These are phyloP conservation scores for Tinamus major DNA, from an alignment of 2,797 vertebrate species.

Conservation along the genomic window DNA sequence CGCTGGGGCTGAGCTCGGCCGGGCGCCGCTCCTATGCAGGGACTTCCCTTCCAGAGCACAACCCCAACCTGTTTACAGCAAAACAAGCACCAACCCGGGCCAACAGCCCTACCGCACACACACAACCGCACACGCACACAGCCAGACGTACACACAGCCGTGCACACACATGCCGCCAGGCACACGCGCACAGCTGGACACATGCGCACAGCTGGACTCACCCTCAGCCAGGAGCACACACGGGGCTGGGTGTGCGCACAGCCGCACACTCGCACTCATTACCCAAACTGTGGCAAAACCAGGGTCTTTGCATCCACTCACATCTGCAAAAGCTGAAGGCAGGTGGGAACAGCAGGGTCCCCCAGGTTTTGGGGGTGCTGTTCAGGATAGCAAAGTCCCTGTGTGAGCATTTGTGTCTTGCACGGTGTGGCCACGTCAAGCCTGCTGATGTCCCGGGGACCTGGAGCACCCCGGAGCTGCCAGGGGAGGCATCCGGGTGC, in stretches of 20 bases:
- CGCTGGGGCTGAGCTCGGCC: rapidly evolving
- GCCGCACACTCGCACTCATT: background rate
- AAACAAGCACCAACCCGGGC: background rate
- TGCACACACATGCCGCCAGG: background rate
- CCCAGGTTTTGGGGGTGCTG: background rate
- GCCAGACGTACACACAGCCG: background rate
- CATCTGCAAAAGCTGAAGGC: background rate
- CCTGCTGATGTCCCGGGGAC: background rate
- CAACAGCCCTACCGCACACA: background rate
- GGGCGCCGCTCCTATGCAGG: rapidly evolving
- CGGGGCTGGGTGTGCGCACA: background rate
- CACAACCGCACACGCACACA: background rate
- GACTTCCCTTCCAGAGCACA: background rate
- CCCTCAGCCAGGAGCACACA: background rate
- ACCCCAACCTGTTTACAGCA: background rate
- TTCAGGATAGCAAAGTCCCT: too few relatives aligned
- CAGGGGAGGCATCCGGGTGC: background rate
- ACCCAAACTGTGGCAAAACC: background rate
- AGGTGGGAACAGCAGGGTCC: rapidly evolving
- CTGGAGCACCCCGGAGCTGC: rapidly evolving
- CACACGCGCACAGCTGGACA: background rate
- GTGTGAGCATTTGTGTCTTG: background rate
- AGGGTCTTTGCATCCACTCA: background rate
- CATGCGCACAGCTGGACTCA: rapidly evolving
- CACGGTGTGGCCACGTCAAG: background rate